Conservation (phyloP, 1,140 invertebrate species). For the Antheraea pernyi region DNA sequence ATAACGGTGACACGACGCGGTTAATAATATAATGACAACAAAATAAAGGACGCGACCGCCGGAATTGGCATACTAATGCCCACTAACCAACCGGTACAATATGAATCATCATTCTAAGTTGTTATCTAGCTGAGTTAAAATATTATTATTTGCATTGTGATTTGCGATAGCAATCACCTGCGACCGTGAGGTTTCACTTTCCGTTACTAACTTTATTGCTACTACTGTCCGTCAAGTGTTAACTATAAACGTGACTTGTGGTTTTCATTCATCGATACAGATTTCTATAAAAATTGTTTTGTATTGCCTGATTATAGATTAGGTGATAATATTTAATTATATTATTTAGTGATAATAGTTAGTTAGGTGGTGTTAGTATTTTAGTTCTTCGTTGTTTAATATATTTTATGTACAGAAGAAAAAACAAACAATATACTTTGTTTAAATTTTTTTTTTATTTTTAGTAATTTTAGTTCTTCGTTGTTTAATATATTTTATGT, state of each 20-base stretch:
- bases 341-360: too few relatives aligned
- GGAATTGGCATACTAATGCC: conserved; percentile 51
- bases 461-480: too few relatives aligned
- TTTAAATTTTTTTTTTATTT: too few relatives aligned
- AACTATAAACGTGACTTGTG: not conserved
- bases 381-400: too few relatives aligned
- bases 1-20: conserved; percentile 49
- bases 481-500: too few relatives aligned
- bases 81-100: conserved; percentile 55
- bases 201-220: not conserved
- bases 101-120: conserved; percentile 63
- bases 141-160: conserved; percentile 41
- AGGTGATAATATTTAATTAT: too few relatives aligned
- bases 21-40: conserved; percentile 34
- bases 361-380: too few relatives aligned
- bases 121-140: conserved; percentile 56
- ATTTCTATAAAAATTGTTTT: too few relatives aligned
- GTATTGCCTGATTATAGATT: too few relatives aligned
- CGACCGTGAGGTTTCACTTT: conserved; percentile 26
- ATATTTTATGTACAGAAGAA: too few relatives aligned
- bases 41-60: conserved; percentile 38
- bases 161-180: conserved; percentile 29
- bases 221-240: not conserved
- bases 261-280: not conserved
- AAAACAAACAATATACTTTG: too few relatives aligned